Evolutionary conservation across 1,140 invertebrate genomes (phyloP).

Genomic region (Zaprionus vittiger): DNA sequence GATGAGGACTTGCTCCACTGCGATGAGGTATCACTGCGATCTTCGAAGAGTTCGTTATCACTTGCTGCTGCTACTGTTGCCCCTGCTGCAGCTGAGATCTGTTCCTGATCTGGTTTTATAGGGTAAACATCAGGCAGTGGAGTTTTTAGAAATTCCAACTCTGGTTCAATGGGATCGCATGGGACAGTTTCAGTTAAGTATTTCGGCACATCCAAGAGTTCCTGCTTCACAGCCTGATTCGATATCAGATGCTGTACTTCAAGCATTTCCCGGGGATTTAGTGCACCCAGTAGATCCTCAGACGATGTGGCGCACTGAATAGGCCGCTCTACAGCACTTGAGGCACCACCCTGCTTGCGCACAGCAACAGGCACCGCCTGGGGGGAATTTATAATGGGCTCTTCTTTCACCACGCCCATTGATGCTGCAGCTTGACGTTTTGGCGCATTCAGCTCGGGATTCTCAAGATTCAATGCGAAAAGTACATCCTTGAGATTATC

Average conservation of each 20-base stretch:
- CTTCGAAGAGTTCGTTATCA: constrained; percentile 61
- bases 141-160: constrained; percentile 72
- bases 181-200: neutral
- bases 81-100: neutral
- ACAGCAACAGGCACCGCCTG: constrained; percentile 68
- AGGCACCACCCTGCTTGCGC: constrained; percentile 33
- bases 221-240: constrained; percentile 40
- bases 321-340: constrained; percentile 58
- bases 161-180: constrained; percentile 71
- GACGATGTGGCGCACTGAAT: constrained; percentile 62
- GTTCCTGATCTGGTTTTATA: neutral
- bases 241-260: constrained; percentile 56
- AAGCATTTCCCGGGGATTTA: constrained; percentile 49
- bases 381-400: constrained; percentile 85
- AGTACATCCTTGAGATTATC: constrained; percentile 92
- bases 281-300: constrained; percentile 62
- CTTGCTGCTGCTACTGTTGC: neutral
- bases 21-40: constrained; percentile 76
- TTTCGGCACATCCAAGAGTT: constrained; percentile 11
- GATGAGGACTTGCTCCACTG: constrained; percentile 81
- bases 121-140: constrained; percentile 58
- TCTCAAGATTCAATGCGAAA: constrained; percentile 94
- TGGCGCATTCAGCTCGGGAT: constrained; percentile 88
- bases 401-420: constrained; percentile 56
- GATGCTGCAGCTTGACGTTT: constrained; percentile 20